Base-by-base conservation (phyloP, 2,888 invertebrate species). In the Drosophila kambysellisi region DNA sequence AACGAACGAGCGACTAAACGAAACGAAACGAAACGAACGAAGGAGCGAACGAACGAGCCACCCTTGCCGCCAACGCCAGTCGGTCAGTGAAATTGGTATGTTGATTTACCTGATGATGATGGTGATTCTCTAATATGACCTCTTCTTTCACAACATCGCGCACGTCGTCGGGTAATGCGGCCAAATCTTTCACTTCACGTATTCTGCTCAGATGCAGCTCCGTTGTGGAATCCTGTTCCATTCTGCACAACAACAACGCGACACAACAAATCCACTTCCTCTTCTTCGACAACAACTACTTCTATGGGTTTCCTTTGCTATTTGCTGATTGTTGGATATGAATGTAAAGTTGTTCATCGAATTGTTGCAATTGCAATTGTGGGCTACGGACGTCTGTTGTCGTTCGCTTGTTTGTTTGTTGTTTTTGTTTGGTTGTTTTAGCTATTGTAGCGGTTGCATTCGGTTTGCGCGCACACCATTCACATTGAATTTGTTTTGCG, bases 141-240 rank as follows among this genome's bases (percentile, higher is more conserved):
- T 92, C 92, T 87, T 92, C 92, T 83, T 92, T 92, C 52, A 91
- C 92, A 64, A 91, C 90, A 78, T 91, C 91, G 72, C 91, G 91
- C 79, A 91, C 89, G 66, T 91, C 92, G 67, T 91, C 91, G 76
- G 83, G 83, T 70, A 91, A 83, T 70, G 84, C 86, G 74, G 88
- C 83, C 76, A 91, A 83, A 65, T 91, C 91, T 82, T 91, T 91
- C 70, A 91, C 90, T 81, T 91, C 91, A 75, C 91, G 91, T 84
- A 92, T 91, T 88, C 92, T 91, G 76, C 90, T 91, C 79, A 92
- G 76, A 87, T 91, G 92, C 90, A 92, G 84, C 70, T 92, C 92
- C 74, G 90, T 85, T 62, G 84, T 65, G 81, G 91, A 91, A 83
- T 91, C 92, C 88, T 92, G 91, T 89, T 92, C 92, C 92, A 92